Evolutionary conservation across 2,797 vertebrate genomes (phyloP).

Genomic region (Gephyroberyx darwinii): DNA sequence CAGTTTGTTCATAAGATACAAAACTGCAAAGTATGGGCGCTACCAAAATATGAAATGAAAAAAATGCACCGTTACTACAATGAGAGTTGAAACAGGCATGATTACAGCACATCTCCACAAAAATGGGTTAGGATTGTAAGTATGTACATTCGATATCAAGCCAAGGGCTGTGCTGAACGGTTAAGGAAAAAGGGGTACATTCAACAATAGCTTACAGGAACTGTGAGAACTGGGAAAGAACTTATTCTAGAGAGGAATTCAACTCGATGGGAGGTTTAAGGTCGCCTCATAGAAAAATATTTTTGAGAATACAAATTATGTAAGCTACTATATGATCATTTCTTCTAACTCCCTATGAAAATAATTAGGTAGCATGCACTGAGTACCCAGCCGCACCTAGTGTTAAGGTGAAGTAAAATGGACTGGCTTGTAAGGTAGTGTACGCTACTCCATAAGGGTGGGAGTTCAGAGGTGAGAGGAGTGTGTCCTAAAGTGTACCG

Average conservation of each 20-base stretch:
- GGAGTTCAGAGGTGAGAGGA: conserved; percentile 70
- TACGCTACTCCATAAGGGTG: conserved; percentile 48
- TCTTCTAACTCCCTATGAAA: conserved; percentile 50
- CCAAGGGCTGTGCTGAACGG: conserved; percentile 67
- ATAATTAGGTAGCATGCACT: conserved; percentile 62
- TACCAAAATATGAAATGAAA: conserved; percentile 49
- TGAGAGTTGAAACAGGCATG: conserved; percentile 52
- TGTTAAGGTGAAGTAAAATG: conserved; percentile 53
- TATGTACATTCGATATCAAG: conserved; percentile 76
- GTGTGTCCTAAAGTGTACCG: conserved; percentile 80
- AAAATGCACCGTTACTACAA: conserved; percentile 39
- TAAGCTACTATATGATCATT: conserved; percentile 53
- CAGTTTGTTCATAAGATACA: conserved; percentile 76
- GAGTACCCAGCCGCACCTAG: conserved; percentile 60
- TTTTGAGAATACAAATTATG: conserved; percentile 63
- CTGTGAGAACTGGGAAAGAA: conserved; percentile 51
- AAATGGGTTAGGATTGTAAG: conserved; percentile 54
- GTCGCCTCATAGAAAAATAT: conserved; percentile 67
- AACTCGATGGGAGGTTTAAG: conserved; percentile 52
- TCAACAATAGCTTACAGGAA: conserved; percentile 71
- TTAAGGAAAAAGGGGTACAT: conserved; percentile 73
- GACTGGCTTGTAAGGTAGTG: conserved; percentile 62
- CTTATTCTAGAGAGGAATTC: conserved; percentile 58
- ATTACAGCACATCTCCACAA: conserved; percentile 55
- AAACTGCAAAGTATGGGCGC: conserved; percentile 72